Evolutionary conservation across 2,113 vertebrate genomes (phyloP).

Genomic region (Seriola rivoliana): DNA sequence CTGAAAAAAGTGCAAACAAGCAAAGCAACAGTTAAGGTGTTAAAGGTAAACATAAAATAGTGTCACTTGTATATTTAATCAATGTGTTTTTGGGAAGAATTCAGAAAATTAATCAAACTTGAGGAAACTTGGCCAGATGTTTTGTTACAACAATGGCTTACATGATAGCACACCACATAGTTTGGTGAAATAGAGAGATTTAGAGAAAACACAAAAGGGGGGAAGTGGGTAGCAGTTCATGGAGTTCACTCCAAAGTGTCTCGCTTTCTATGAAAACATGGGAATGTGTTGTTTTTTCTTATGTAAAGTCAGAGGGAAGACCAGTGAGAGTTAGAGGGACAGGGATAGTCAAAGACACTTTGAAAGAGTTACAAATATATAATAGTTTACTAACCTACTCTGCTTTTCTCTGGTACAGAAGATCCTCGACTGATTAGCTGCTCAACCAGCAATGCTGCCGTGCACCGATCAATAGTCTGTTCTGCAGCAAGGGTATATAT

Average conservation of each 20-base stretch:
- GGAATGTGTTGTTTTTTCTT: constrained; percentile 19
- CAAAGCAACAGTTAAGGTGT: not conserved
- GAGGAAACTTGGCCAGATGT: not conserved
- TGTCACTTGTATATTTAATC: not conserved
- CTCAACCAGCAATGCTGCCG: not conserved
- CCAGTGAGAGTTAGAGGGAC: constrained; percentile 21
- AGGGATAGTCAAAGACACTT: not conserved
- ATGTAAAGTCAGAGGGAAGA: constrained; percentile 27
- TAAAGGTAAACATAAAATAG: not conserved
- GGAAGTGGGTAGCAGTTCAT: constrained; percentile 33
- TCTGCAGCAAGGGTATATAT: not conserved
- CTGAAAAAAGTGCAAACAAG: constrained; percentile 43
- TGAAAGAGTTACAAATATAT: constrained; percentile 20
- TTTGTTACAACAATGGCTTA: not conserved
- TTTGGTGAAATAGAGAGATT: constrained; percentile 20
- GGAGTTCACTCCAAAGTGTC: constrained; percentile 49
- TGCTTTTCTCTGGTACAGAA: constrained; percentile 24
- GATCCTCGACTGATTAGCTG: constrained; percentile 21
- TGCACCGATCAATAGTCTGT: not conserved
- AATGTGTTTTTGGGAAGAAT: not conserved
- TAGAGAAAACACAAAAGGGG: constrained; percentile 19
- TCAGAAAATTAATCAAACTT: not conserved
- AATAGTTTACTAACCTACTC: constrained; percentile 27
- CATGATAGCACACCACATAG: not conserved
- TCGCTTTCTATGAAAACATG: constrained; percentile 54